Evolutionary conservation across 2,797 vertebrate genomes (phyloP), one percentile per base, ranked within the genome.

Genomic region (Dromococcyx pavoninus): DNA sequence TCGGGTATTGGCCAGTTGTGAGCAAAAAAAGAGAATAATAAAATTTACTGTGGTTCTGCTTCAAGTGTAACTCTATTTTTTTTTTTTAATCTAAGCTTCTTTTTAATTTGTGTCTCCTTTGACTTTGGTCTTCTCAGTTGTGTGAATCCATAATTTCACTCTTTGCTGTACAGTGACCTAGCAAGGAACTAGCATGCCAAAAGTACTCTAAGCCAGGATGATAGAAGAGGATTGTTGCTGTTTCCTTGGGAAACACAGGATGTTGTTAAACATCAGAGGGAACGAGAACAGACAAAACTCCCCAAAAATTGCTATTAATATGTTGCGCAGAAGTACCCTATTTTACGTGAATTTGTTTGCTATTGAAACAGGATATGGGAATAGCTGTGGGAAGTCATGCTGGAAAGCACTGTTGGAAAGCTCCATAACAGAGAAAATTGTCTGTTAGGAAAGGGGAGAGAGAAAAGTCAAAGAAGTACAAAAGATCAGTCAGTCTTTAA

Each of bases 311-410:
- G 51, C 74, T 86, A 6, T 94, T 86, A 89, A 65, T 57, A 18
- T 37, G 9, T 46, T 56, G 53, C 4, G 25, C 3, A 7, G n/a
- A 83, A 88, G 50, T 62, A 33, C 23, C 22, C 33, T 53, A 7
- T 43, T 90, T 76, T 62, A 11, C 17, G 28, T 77, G 93, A 88
- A 89, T 80, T 80, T 89, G 50, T 70, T 91, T 91, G 57, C 67
- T 24, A 32, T 32, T 91, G 78, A 91, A 86, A 53, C 35, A 75
- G 35, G 75, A 64, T 28, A 60, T 81, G 53, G 62, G 57, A 94
- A n/a, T 64, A 89, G 54, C 27, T 54, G 87, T 44, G 84, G 86
- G 88, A 92, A 96, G 81, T 69, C 64, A 92, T 71, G 71, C 94
- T 57, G 87, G 56, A 94, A 96, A 92, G 44, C 24, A 39, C 53